A percentile compares a stretch with the other conserved stretches of the same genome.
Evolutionary conservation across 2,797 vertebrate species (phyloP).

Genomic region (Halcyon chelicuti): DNA sequence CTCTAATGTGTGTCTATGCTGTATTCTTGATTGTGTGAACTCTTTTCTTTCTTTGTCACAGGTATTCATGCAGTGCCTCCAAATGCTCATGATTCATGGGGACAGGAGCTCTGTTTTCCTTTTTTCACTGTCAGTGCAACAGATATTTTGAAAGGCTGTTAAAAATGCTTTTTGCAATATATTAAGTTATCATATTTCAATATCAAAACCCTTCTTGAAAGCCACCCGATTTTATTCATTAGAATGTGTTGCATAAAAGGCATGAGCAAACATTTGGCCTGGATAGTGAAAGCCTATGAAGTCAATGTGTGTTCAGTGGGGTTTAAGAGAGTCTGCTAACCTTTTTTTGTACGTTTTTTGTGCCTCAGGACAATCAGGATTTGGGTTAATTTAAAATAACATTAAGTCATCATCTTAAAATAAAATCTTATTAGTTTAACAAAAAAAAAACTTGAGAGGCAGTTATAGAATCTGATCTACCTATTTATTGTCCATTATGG

Average conservation of each 20-base stretch:
- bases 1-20: neutral
- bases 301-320: neutral
- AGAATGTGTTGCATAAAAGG: neutral
- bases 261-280: neutral
- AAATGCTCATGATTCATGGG: accelerated
- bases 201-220: neutral
- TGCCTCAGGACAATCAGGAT: neutral
- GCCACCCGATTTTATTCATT: neutral
- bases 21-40: neutral
- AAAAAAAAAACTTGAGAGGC: neutral
- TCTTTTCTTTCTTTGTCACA: neutral
- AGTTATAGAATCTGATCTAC: neutral
- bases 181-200: neutral
- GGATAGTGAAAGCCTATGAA: neutral
- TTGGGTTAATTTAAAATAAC: neutral
- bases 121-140: neutral
- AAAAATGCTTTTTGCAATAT: neutral
- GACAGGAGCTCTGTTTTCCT: neutral
- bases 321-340: neutral
- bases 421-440: neutral
- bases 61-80: neutral
- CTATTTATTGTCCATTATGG: neutral
- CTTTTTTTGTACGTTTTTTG: neutral
- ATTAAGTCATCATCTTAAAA: neutral
- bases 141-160: neutral